Evolutionary conservation across 1,140 invertebrate species (phyloP).

Genomic region (Temnothorax nylanderi): DNA sequence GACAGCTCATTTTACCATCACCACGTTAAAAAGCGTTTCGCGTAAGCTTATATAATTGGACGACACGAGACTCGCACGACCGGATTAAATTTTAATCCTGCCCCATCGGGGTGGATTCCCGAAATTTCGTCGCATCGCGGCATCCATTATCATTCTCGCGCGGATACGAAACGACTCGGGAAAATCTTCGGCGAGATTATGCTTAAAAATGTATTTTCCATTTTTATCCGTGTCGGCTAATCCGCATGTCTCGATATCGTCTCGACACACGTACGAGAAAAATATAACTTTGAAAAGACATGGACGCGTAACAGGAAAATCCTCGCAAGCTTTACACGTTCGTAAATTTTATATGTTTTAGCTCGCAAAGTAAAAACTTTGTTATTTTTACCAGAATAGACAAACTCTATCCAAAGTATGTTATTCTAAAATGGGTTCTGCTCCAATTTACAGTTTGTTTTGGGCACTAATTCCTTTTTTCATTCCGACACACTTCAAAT

Average conservation of each 20-base stretch:
- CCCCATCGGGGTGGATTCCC: constrained; percentile 36
- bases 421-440: neutral
- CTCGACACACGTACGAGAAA: neutral
- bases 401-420: neutral
- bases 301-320: neutral
- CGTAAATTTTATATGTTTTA: neutral
- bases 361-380: neutral
- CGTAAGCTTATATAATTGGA: constrained; percentile 70
- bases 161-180: neutral
- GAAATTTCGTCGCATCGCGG: constrained; percentile 29
- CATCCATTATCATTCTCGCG: constrained; percentile 32
- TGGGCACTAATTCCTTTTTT: constrained; percentile 11
- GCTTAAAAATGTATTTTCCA: constrained; percentile 48
- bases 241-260: constrained; percentile 7
- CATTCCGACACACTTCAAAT: constrained; percentile 10
- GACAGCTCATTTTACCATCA: constrained; percentile 62
- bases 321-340: neutral
- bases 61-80: constrained; percentile 44
- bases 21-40: constrained; percentile 67
- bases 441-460: neutral
- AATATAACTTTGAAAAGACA: neutral
- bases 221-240: neutral
- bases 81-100: constrained; percentile 69
- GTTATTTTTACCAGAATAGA: neutral
- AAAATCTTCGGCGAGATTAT: constrained; percentile 23